phyloP scores from a whole-genome alignment of 2,797 vertebrate genomes.

The Geotrypetes seraphini region DNA sequence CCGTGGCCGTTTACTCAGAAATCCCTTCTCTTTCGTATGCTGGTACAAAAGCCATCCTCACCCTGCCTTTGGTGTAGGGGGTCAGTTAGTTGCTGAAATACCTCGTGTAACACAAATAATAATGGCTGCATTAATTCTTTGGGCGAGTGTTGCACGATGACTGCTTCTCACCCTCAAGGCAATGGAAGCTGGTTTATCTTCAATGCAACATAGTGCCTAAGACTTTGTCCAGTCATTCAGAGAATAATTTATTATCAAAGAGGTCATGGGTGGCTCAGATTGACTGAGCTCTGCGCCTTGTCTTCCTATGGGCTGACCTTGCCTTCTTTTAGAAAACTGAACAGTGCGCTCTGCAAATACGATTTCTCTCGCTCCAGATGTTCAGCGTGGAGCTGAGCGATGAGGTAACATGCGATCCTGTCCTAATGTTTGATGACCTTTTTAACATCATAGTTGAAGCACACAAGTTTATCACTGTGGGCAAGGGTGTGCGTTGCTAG shows the following conservation, averaged over 20 bases:
- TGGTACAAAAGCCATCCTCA: conserved; percentile 43
- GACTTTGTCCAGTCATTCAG: conserved; percentile 28
- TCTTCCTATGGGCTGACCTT: conserved; percentile 18
- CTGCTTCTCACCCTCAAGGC: conserved; percentile 30
- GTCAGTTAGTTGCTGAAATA: conserved; percentile 46
- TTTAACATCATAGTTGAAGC: neutral
- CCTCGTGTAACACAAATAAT: conserved; percentile 35
- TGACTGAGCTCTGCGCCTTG: conserved; percentile 24
- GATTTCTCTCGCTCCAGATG: neutral
- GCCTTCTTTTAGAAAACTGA: conserved; percentile 1
- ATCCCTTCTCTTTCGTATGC: conserved; percentile 37
- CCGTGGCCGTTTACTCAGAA: conserved; percentile 32
- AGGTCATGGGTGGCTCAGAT: conserved; percentile 26
- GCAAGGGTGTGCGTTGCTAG: fast-evolving
- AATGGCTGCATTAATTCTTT: conserved; percentile 30
- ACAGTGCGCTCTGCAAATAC: conserved; percentile 13
- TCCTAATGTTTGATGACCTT: neutral
- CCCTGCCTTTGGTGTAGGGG: conserved; percentile 30
- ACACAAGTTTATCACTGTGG: neutral
- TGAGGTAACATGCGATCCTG: neutral
- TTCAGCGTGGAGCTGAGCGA: neutral
- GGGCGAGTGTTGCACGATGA: conserved; percentile 25
- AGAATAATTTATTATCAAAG: conserved; percentile 23
- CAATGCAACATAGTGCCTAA: conserved; percentile 12
- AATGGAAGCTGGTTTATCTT: conserved; percentile 36